Conservation (phyloP, 92 coral and sea anemone species). For the Epizoanthus stellaris region DNA sequence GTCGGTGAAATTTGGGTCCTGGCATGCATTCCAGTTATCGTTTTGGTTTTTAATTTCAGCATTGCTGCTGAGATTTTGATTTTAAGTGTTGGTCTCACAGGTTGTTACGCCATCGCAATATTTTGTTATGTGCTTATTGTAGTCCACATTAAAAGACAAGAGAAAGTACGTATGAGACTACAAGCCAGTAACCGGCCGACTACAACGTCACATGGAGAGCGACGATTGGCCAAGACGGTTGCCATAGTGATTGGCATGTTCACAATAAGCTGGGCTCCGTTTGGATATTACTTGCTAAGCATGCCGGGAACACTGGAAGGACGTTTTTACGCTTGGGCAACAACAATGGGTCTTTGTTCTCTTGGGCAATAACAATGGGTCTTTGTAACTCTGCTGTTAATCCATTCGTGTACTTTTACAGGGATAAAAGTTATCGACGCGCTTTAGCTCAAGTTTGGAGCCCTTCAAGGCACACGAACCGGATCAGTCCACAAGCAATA, state of each 20-base stretch:
- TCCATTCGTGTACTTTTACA: constrained; percentile 1
- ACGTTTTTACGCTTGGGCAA: background rate
- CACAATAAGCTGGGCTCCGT: background rate
- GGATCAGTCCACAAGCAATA: too few relatives aligned
- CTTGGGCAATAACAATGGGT: background rate
- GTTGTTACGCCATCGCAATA: background rate
- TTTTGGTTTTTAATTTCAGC: background rate
- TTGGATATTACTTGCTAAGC: background rate
- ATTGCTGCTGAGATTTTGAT: background rate
- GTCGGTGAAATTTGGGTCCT: background rate
- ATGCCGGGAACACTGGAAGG: background rate
- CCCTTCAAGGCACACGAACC: too few relatives aligned
- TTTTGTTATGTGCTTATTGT: background rate
- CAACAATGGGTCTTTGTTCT: background rate
- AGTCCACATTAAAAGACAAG: background rate
- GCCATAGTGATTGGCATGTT: constrained; percentile 6
- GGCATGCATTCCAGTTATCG: background rate
- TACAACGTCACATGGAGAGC: background rate
- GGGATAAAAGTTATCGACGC: background rate
- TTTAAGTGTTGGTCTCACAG: background rate
- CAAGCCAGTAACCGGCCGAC: background rate
- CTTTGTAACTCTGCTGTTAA: constrained; percentile 1
- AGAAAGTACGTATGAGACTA: background rate
- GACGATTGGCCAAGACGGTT: constrained; percentile 17
- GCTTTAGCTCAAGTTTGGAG: background rate